phyloP scores from a whole-genome alignment of 2,888 invertebrate species.

The Drosophila tripunctata region DNA sequence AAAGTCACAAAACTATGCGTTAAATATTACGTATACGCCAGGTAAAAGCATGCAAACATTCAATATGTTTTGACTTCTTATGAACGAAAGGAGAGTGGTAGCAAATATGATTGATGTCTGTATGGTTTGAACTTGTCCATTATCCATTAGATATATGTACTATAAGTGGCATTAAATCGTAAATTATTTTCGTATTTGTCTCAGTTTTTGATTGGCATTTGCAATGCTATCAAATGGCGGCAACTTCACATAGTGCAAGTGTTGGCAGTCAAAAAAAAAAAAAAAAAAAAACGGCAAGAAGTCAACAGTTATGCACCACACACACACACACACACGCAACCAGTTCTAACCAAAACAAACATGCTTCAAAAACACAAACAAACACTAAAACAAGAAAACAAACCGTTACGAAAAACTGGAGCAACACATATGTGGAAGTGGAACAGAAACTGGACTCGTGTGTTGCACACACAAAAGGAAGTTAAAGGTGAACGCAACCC shows the following conservation, averaged over 20 bases:
- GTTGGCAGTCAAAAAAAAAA: background rate
- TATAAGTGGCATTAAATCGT: no score
- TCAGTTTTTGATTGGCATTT: background rate
- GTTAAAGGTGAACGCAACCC: constrained; percentile 41
- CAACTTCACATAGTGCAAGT: background rate
- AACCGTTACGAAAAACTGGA: constrained; percentile 15
- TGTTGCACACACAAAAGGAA: constrained; percentile 44
- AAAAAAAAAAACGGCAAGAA: background rate
- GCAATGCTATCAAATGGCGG: background rate
- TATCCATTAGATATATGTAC: no score
- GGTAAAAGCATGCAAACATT: no score
- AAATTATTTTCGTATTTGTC: no score
- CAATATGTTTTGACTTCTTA: no score
- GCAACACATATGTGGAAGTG: constrained; percentile 41
- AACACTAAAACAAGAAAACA: constrained; percentile 17
- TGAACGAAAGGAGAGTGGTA: no score
- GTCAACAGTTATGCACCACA: background rate
- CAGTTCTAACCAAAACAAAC: no score
- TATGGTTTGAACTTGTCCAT: no score
- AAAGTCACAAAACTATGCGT: no score
- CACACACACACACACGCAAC: background rate
- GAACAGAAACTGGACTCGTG: constrained; percentile 44
- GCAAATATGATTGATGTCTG: no score
- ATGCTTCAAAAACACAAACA: constrained; percentile 26
- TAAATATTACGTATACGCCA: no score